Base-by-base conservation (phyloP, 2,888 invertebrate species). In the Lamellibrachia columna region DNA sequence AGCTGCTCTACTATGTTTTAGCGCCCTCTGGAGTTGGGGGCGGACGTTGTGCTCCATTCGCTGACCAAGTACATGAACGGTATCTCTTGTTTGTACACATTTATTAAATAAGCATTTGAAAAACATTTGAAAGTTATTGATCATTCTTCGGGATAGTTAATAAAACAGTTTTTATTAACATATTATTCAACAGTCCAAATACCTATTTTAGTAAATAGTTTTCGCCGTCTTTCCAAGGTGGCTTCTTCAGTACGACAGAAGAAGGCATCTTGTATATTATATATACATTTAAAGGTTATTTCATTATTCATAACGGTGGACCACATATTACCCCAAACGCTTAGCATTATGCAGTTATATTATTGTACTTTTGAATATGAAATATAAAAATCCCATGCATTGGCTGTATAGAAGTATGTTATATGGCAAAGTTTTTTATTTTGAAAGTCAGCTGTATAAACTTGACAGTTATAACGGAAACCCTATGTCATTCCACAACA, bases 31-130 rank as follows among this genome's bases (percentile, higher is more conserved):
- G 97, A 98, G 53, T 97, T 99, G 75, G 99, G 99, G 0, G 99
- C 98, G 1, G 99, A 99, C 96, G 97, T 99, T 92, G 98, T 98
- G 2, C 97, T 98, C 95, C 99, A 99, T 97, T 99, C 99, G 0
- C 96, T 99, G 92, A 99, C 99, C 0, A 99, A 99, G 97, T 99
- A 99, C 96, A 98, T 99, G 98, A 99, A 99, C 97, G 99, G 97
- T 97, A 40, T 40, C 6, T 75, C 55, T 55, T 7, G 7, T 9
- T 9, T 90, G 7, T 9, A 52, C 11, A 7, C 90, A n/a, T 11
- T 75, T 11, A 75, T 22, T 22, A 22, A 75, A n/a, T 3, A n/a
- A 75, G 22, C 22, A 15, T n/a, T 75, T 75, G 22, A 75, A 75
- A 11, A 75, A 22, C 15, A 58, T 11, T 8, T 58, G 15, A 90